Percentiles rank a stretch among this genome's conserved stretches.
Conservation (phyloP, 2,113 vertebrate genomes). For the Chionis minor region DNA sequence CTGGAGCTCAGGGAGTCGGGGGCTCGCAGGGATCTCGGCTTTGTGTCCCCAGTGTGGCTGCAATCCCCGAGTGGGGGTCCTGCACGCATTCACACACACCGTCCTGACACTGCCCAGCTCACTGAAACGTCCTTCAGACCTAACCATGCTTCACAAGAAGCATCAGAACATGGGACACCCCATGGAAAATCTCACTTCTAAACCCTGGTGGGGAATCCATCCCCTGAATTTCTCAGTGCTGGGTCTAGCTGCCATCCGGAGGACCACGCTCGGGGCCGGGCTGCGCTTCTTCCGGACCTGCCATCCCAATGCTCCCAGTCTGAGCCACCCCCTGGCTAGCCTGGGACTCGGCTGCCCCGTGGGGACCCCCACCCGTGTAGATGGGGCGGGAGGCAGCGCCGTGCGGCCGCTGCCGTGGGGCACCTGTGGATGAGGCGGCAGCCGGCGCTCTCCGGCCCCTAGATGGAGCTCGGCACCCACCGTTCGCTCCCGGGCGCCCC, state of each 20-base stretch:
- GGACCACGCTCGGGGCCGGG: not conserved
- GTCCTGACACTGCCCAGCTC: not conserved
- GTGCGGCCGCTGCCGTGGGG: fast-evolving
- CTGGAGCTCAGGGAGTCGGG: not conserved
- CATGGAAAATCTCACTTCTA: fast-evolving
- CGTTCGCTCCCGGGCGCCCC: not conserved
- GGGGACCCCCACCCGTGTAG: fast-evolving
- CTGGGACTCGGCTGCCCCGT: not conserved
- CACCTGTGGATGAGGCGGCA: not conserved
- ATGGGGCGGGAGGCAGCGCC: fast-evolving
- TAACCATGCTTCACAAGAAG: not conserved
- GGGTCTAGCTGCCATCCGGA: fast-evolving
- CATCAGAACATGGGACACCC: not conserved
- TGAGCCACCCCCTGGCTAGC: fast-evolving
- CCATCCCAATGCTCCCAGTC: not conserved
- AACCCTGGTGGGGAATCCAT: not conserved
- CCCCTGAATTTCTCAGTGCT: not conserved
- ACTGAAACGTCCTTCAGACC: not conserved
- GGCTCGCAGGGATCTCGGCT: not conserved
- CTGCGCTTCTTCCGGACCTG: not conserved
- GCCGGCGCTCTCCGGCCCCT: not conserved
- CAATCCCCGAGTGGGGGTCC: fast-evolving
- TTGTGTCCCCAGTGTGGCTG: not conserved
- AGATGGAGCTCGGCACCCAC: conserved; percentile 46
- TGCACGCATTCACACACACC: not conserved